Evolutionary conservation across 2,113 vertebrate genomes (phyloP).

Genomic region (Malurus cyaneus): DNA sequence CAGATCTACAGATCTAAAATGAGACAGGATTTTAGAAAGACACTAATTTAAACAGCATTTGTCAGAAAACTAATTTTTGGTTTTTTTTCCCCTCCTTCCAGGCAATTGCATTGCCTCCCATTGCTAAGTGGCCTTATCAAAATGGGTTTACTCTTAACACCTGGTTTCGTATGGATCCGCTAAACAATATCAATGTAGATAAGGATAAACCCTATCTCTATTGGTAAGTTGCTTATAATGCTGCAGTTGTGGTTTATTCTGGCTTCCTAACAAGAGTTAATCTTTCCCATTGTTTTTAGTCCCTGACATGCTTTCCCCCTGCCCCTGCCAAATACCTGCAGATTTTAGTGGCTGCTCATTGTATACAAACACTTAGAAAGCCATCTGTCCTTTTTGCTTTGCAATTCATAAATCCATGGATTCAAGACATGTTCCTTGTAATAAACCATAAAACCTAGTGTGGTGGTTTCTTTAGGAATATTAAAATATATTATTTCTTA

Average conservation of each 20-base stretch:
- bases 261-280: neutral
- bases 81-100: constrained; percentile 1
- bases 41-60: neutral
- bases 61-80: neutral
- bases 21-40: neutral
- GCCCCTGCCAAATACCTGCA: neutral
- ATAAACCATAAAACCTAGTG: neutral
- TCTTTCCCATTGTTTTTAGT: neutral
- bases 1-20: neutral
- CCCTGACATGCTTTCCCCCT: neutral
- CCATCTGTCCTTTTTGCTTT: neutral
- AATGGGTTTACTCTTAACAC: constrained; percentile 97
- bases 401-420: neutral
- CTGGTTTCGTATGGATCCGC: constrained; percentile 98
- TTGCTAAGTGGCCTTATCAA: constrained; percentile 99
- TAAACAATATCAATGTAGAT: constrained; percentile 96
- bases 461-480: neutral
- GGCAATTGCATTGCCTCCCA: constrained; percentile 98
- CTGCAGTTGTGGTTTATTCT: neutral
- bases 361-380: neutral
- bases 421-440: neutral
- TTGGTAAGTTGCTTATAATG: constrained; percentile 79
- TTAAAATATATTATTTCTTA: neutral
- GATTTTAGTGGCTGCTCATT: neutral
- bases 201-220: constrained; percentile 99